phyloP scores from a whole-genome alignment of 2,888 invertebrate species.

The Galerucella nymphaeae region DNA sequence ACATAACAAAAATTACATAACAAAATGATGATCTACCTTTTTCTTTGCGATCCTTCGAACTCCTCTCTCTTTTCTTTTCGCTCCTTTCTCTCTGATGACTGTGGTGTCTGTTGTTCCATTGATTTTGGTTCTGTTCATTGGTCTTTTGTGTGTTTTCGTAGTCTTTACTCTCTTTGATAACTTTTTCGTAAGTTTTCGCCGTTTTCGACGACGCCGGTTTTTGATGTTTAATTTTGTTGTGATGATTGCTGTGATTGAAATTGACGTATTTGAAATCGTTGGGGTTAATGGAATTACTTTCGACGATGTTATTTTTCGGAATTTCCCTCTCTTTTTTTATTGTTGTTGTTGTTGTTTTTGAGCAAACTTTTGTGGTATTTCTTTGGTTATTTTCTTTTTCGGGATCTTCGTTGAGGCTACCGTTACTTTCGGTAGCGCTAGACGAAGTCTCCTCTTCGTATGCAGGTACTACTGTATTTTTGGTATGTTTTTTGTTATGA shows the following conservation, averaged over 20 bases:
- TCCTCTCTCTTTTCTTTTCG: slow-evolving; percentile 49
- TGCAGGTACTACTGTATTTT: slow-evolving; percentile 56
- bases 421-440: slow-evolving; percentile 77
- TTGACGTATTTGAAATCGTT: slow-evolving; percentile 41
- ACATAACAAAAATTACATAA: too few relatives aligned
- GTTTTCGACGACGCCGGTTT: slow-evolving; percentile 33
- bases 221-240: slow-evolving; percentile 39
- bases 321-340: slow-evolving; percentile 16
- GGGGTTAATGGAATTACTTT: slow-evolving; percentile 39
- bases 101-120: slow-evolving; percentile 32
- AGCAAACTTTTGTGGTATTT: slow-evolving; percentile 47
- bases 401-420: slow-evolving; percentile 57
- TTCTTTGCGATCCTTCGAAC: slow-evolving; percentile 56
- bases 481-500: slow-evolving; percentile 51
- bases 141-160: slow-evolving; percentile 30
- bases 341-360: slow-evolving; percentile 45
- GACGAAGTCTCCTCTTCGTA: slow-evolving; percentile 77
- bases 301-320: slow-evolving; percentile 28
- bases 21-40: slow-evolving; percentile 46
- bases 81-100: slow-evolving; percentile 38
- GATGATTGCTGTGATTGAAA: slow-evolving; percentile 36
- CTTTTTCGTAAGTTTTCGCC: slow-evolving; percentile 42
- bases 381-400: slow-evolving; percentile 55
- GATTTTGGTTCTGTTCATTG: slow-evolving; percentile 25
- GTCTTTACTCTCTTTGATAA: slow-evolving; percentile 37